Percentiles rank a stretch among this genome's conserved stretches.
These are phyloP conservation scores for Clarias platycephalus DNA, from an alignment of 2,797 vertebrate genomes.

Conservation along the genomic window DNA sequence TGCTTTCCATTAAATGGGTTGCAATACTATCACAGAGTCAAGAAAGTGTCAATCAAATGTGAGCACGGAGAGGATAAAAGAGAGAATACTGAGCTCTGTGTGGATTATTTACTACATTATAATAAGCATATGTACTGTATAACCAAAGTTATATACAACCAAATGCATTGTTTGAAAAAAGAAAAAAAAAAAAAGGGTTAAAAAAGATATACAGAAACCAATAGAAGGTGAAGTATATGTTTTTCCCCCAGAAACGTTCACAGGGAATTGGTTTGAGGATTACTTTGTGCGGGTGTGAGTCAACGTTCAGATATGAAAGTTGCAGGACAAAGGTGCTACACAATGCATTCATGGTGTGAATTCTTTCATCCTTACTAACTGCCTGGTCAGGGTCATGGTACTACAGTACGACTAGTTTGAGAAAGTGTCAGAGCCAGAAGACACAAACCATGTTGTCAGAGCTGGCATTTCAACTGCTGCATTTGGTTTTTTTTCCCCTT, in stretches of 20 bases:
- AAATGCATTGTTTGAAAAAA: not conserved
- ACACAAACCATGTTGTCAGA: not conserved
- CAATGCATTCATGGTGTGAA: not conserved
- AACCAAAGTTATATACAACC: not conserved
- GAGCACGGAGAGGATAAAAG: slow-evolving; percentile 34
- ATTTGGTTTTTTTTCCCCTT: too few relatives aligned
- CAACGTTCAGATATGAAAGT: not conserved
- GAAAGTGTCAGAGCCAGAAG: not conserved
- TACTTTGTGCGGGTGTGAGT: not conserved
- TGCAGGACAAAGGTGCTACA: not conserved
- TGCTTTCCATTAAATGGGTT: slow-evolving; percentile 64
- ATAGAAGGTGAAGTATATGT: too few relatives aligned
- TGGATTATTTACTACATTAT: not conserved
- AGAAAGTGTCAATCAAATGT: slow-evolving; percentile 64
- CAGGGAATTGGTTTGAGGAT: not conserved
- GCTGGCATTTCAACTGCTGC: not conserved
- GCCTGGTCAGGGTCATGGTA: not conserved
- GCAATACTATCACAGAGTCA: slow-evolving; percentile 56
- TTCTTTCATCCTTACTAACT: not conserved
- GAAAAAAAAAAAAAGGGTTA: too few relatives aligned
- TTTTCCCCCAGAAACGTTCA: not conserved
- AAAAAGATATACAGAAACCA: not conserved
- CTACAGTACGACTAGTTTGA: not conserved
- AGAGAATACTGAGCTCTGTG: not conserved
- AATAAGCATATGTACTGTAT: not conserved